A percentile compares a stretch with the other conserved stretches of the same genome.
Evolutionary conservation across 2,888 invertebrate genomes (phyloP).

Genomic region (Ennomos erosarius): DNA sequence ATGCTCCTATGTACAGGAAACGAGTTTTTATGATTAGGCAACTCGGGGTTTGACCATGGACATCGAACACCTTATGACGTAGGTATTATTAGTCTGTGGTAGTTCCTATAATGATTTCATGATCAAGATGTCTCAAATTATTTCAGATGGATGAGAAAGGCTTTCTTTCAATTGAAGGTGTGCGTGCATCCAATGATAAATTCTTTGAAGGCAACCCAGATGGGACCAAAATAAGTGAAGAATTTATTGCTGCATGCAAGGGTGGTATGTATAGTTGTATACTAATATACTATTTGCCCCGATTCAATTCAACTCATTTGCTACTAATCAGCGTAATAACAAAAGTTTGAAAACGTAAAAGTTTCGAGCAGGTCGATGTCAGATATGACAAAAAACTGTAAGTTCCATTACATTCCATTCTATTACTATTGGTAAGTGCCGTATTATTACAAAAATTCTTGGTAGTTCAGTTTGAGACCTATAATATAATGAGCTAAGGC

Average conservation of each 20-base stretch:
- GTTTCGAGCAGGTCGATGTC: no score
- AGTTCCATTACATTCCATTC: no score
- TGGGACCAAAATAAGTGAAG: constrained; percentile 58
- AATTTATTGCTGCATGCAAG: constrained; percentile 68
- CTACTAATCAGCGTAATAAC: no score
- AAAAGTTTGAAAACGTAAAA: no score
- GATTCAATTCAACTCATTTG: no score
- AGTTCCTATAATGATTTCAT: background rate
- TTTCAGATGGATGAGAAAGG: constrained; percentile 74
- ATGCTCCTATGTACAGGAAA: constrained; percentile 54
- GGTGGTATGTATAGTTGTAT: constrained; percentile 61
- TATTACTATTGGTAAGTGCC: no score
- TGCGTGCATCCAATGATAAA: constrained; percentile 56
- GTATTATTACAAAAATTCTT: no score
- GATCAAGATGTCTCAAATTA: no score
- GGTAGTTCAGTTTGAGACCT: no score
- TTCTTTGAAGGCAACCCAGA: constrained; percentile 60
- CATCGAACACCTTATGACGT: constrained; percentile 12
- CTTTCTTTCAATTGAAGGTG: constrained; percentile 63
- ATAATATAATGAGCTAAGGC: no score
- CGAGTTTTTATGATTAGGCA: constrained; percentile 39
- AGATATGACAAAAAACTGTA: no score
- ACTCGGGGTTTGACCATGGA: constrained; percentile 18
- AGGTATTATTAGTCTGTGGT: background rate
- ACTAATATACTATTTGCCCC: no score